These are phyloP conservation scores for Tragulus kanchil DNA, from an alignment of 2,113 vertebrate species.

Conservation along the genomic window DNA sequence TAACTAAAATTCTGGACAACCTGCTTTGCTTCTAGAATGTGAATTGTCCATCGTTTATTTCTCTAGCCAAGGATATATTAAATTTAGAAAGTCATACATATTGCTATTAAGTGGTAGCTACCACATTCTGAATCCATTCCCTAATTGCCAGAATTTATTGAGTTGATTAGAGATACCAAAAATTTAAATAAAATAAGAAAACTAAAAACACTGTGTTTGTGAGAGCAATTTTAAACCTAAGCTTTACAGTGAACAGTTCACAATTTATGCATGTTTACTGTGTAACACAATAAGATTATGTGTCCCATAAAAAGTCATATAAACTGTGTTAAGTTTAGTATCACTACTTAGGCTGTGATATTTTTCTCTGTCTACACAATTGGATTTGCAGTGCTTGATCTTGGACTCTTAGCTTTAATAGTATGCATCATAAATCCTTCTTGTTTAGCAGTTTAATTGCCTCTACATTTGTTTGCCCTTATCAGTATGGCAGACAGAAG, in stretches of 20 bases:
- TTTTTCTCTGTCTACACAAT: background rate
- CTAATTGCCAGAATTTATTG: background rate
- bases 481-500: background rate
- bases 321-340: slow-evolving; percentile 62
- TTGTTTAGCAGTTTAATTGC: background rate
- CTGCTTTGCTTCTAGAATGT: background rate
- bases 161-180: background rate
- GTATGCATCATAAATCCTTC: background rate
- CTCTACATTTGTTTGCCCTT: background rate
- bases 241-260: slow-evolving; percentile 40
- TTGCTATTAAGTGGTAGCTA: background rate
- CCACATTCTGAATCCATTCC: background rate
- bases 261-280: slow-evolving; percentile 61
- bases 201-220: slow-evolving; percentile 13
- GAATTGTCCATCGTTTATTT: background rate
- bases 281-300: slow-evolving; percentile 65
- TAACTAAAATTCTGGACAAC: background rate
- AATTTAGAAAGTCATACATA: background rate
- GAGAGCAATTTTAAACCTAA: slow-evolving; percentile 64
- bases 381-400: background rate
- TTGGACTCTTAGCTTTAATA: background rate
- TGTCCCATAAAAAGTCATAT: slow-evolving; percentile 72
- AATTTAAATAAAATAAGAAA: slow-evolving; percentile 19
- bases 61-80: background rate
- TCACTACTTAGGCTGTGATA: background rate